These are phyloP conservation scores for Plodia interpunctella DNA, from an alignment of 1,140 invertebrate species.

Conservation along the genomic window DNA sequence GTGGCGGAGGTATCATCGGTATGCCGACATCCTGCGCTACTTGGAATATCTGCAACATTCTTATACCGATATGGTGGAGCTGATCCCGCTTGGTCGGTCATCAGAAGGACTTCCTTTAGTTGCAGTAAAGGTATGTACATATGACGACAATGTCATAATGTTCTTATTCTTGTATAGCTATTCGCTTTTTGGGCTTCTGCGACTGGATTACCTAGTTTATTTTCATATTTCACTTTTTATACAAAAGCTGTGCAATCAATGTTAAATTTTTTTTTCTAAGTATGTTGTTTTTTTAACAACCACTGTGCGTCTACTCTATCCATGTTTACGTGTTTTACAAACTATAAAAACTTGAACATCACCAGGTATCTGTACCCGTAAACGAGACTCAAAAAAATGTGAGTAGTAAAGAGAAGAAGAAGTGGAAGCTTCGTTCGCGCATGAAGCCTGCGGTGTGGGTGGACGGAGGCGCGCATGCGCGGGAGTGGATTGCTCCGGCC, in stretches of 20 bases:
- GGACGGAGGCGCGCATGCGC: constrained; percentile 85
- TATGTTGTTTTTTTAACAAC: too few relatives aligned
- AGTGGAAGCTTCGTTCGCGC: constrained; percentile 62
- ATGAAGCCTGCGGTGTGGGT: constrained; percentile 81
- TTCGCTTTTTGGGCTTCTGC: not conserved
- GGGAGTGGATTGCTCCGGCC: constrained; percentile 92
- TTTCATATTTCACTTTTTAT: too few relatives aligned
- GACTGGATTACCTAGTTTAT: too few relatives aligned
- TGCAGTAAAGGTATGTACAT: constrained; percentile 78
- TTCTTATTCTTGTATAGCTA: not conserved
- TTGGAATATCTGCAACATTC: constrained; percentile 82
- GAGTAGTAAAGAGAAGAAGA: constrained; percentile 49
- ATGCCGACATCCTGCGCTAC: constrained; percentile 81
- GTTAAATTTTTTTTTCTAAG: too few relatives aligned
- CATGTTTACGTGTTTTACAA: not conserved
- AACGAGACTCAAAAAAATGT: constrained; percentile 38
- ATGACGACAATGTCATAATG: not conserved
- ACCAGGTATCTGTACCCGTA: constrained; percentile 48
- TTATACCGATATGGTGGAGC: constrained; percentile 80
- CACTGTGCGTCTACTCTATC: not conserved
- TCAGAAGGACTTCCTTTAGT: constrained; percentile 84
- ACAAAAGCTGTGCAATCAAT: too few relatives aligned
- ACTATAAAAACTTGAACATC: constrained; percentile 7
- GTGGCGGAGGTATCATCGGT: constrained; percentile 84
- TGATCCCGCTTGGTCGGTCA: constrained; percentile 83